Evolutionary conservation across 2,797 vertebrate genomes (phyloP).

Genomic region (Serranus cabrilla): DNA sequence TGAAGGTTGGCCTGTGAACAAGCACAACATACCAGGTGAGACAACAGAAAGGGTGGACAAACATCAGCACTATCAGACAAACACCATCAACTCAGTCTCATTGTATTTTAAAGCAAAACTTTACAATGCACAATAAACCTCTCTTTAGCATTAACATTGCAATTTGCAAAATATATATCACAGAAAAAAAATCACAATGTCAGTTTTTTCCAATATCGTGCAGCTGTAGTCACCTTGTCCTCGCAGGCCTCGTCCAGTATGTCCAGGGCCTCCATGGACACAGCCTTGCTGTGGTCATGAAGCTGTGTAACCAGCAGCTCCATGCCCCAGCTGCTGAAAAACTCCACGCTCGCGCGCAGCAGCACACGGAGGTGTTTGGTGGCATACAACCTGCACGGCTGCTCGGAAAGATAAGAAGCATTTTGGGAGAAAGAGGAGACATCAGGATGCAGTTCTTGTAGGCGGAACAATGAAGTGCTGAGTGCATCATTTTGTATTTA

Average conservation of each 20-base stretch:
- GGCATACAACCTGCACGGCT: slow-evolving; percentile 95
- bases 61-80: neutral
- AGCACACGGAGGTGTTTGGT: slow-evolving; percentile 97
- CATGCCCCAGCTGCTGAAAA: slow-evolving; percentile 99
- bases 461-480: neutral
- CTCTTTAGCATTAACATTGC: no score
- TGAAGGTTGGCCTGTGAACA: slow-evolving; percentile 95
- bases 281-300: slow-evolving; percentile 96
- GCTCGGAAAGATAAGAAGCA: slow-evolving; percentile 38
- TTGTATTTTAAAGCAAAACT: no score
- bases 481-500: neutral
- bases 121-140: no score
- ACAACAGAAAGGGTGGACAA: neutral
- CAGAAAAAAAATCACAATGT: no score
- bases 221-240: slow-evolving; percentile 89
- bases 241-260: slow-evolving; percentile 98
- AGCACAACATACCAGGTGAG: slow-evolving; percentile 36
- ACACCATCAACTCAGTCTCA: neutral
- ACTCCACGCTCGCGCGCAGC: slow-evolving; percentile 96
- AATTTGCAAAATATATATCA: no score
- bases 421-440: neutral
- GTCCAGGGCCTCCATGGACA: slow-evolving; percentile 97
- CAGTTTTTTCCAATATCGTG: no score
- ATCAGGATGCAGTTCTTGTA: neutral
- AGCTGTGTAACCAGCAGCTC: slow-evolving; percentile 98